A percentile compares a stretch with the other conserved stretches of the same genome.
phyloP scores from a whole-genome alignment of 2,113 vertebrate species.

The Archilochus colubris region DNA sequence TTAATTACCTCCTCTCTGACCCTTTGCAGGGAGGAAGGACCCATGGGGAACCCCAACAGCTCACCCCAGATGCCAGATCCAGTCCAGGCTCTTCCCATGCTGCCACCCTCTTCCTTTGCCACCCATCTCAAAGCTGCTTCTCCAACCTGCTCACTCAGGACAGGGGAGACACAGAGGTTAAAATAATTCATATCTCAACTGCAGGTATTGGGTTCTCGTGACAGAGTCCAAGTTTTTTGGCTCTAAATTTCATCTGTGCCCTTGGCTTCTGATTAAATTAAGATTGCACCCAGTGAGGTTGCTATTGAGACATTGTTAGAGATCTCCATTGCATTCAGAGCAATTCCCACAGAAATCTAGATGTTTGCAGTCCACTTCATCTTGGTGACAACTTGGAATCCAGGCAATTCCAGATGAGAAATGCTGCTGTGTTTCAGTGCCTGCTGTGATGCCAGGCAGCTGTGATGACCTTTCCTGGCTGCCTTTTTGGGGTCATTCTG shows the following conservation, averaged over 20 bases:
- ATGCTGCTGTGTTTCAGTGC: neutral
- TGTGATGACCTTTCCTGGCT: neutral
- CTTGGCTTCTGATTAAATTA: neutral
- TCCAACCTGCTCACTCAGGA: neutral
- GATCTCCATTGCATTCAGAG: neutral
- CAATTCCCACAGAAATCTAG: neutral
- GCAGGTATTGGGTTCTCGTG: rapidly evolving
- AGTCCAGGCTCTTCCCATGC: neutral
- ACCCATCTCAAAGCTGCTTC: neutral
- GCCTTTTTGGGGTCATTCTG: neutral
- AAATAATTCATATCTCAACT: neutral
- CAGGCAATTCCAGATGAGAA: neutral
- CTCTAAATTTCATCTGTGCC: neutral
- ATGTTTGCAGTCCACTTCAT: neutral
- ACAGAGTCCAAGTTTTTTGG: neutral
- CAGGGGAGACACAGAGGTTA: neutral
- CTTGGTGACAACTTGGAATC: neutral
- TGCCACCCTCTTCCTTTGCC: neutral
- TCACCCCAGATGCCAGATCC: rapidly evolving
- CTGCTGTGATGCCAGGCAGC: rapidly evolving
- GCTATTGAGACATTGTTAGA: neutral
- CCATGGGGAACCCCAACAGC: neutral
- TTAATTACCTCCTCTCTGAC: rapidly evolving
- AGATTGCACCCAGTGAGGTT: neutral
- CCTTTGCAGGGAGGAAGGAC: neutral